Conservation (phyloP, 2,888 invertebrate genomes). For the Hermodice carunculata region DNA sequence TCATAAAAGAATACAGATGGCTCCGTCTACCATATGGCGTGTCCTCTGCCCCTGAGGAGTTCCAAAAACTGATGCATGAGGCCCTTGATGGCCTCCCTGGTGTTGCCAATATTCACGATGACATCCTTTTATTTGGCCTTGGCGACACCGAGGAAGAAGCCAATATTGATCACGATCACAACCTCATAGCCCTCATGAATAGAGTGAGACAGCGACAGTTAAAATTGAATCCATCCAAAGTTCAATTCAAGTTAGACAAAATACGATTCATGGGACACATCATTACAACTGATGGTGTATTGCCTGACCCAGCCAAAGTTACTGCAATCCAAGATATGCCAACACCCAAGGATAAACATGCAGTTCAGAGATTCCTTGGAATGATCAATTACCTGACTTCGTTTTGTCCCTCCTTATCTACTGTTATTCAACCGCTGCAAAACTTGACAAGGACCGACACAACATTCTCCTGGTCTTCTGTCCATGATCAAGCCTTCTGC, state of each 20-base stretch:
- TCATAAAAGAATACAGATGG: too few species aligned
- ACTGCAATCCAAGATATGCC: constrained; percentile 19
- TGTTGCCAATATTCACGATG: constrained; percentile 13
- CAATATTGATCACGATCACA: not conserved
- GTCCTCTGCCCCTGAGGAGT: constrained; percentile 20
- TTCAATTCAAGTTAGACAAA: constrained; percentile 8
- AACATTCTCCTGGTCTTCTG: constrained; percentile 9
- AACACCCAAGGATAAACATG: not conserved
- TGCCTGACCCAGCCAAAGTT: constrained; percentile 11
- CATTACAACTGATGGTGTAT: constrained; percentile 6
- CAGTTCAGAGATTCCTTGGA: constrained; percentile 12
- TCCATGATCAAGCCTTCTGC: constrained; percentile 11
- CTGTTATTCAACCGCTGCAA: constrained; percentile 7
- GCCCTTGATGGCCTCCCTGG: constrained; percentile 1
- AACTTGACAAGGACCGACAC: constrained; percentile 1
- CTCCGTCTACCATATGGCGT: constrained; percentile 14
- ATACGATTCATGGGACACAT: constrained; percentile 4
- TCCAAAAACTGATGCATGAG: constrained; percentile 15
- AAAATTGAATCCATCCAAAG: not conserved
- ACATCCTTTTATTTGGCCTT: constrained; percentile 16
- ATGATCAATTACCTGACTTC: constrained; percentile 17
- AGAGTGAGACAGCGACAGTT: not conserved
- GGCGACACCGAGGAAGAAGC: constrained; percentile 19
- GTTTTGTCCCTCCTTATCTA: constrained; percentile 3
- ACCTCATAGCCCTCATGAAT: constrained; percentile 15